phyloP scores from a whole-genome alignment of 1,140 invertebrate genomes.

The Hyposmocoma kahamanoa region DNA sequence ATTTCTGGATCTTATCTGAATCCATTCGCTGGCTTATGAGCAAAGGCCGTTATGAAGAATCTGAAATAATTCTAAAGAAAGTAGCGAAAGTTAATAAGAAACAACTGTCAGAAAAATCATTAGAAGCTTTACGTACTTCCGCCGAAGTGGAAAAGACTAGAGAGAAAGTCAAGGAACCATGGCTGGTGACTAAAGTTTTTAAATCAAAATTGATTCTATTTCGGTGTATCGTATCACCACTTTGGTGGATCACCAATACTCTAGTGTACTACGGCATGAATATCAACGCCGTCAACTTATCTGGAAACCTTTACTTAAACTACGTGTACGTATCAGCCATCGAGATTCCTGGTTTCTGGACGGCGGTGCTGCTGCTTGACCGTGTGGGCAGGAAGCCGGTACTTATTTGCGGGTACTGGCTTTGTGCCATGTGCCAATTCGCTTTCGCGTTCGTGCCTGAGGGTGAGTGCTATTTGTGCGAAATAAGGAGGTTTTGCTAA shows the following conservation, averaged over 20 bases:
- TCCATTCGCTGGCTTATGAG: slow-evolving; percentile 83
- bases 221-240: slow-evolving; percentile 76
- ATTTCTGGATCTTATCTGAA: slow-evolving; percentile 77
- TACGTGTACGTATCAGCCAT: slow-evolving; percentile 78
- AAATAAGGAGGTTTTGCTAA: too few relatives aligned
- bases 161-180: slow-evolving; percentile 19
- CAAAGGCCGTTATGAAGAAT: slow-evolving; percentile 78
- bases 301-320: slow-evolving; percentile 80
- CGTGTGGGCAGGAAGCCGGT: slow-evolving; percentile 77
- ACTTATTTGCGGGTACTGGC: slow-evolving; percentile 72
- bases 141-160: slow-evolving; percentile 17
- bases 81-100: slow-evolving; percentile 79
- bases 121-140: slow-evolving; percentile 42
- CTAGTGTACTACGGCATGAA: slow-evolving; percentile 88
- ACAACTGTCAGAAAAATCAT: slow-evolving; percentile 71
- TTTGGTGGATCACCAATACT: slow-evolving; percentile 81
- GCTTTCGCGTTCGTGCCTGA: slow-evolving; percentile 43
- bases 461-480: slow-evolving; percentile 30
- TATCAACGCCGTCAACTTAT: slow-evolving; percentile 83
- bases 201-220: slow-evolving; percentile 73
- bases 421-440: slow-evolving; percentile 72
- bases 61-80: slow-evolving; percentile 72
- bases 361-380: slow-evolving; percentile 76
- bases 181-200: slow-evolving; percentile 67
- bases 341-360: slow-evolving; percentile 81